These are phyloP conservation scores for Eupithecia centaureata DNA, from an alignment of 2,888 invertebrate genomes.

Conservation along the genomic window DNA sequence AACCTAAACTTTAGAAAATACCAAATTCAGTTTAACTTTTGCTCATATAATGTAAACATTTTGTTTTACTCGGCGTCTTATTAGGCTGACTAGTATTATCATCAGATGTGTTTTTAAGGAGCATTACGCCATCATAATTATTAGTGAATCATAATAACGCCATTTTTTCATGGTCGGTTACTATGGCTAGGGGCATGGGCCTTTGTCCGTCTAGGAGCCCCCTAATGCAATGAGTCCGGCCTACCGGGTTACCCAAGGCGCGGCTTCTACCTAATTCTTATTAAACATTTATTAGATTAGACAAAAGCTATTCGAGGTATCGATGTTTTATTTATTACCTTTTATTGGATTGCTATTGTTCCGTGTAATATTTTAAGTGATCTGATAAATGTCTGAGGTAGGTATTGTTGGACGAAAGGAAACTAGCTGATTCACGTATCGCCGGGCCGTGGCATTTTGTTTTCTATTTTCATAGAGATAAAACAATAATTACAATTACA, in stretches of 20 bases:
- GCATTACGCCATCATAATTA: too few species aligned
- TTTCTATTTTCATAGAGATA: background rate
- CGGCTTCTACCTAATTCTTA: slow-evolving; percentile 80
- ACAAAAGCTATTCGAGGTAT: slow-evolving; percentile 76
- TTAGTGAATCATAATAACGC: too few species aligned
- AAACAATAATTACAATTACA: background rate
- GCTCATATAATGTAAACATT: too few species aligned
- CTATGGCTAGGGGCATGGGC: background rate
- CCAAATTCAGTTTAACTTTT: too few species aligned
- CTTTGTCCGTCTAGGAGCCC: slow-evolving; percentile 53
- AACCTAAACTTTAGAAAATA: too few species aligned
- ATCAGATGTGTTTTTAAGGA: too few species aligned
- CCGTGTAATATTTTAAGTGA: slow-evolving; percentile 52
- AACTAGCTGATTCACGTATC: slow-evolving; percentile 5
- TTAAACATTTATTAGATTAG: slow-evolving; percentile 83
- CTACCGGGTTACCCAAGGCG: slow-evolving; percentile 53
- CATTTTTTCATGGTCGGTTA: background rate
- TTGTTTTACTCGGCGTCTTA: too few species aligned
- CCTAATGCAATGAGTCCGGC: slow-evolving; percentile 71
- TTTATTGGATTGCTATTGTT: slow-evolving; percentile 74
- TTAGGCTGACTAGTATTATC: too few species aligned
- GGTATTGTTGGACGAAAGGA: slow-evolving; percentile 44
- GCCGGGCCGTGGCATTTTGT: background rate
- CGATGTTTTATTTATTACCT: slow-evolving; percentile 80
- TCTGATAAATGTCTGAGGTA: slow-evolving; percentile 52